Conservation (phyloP, 92 coral and sea anemone species). For the Bergia sp. region DNA sequence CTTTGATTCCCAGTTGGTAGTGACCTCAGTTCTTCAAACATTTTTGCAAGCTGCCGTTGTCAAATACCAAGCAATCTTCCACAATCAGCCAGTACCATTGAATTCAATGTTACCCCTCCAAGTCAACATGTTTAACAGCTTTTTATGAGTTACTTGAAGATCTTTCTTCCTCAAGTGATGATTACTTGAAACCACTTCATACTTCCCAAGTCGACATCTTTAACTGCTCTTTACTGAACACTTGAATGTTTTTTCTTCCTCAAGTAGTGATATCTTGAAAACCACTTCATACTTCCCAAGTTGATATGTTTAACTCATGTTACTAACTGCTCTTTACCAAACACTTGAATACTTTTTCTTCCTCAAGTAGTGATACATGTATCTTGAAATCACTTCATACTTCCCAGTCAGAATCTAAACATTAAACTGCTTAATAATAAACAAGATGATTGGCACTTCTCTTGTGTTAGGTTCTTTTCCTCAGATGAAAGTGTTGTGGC, state of each 20-base stretch:
- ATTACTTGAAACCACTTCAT: too few relatives aligned
- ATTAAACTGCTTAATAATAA: too few relatives aligned
- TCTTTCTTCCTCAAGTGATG: not conserved
- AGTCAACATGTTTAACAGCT: too few relatives aligned
- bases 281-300: not conserved
- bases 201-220: not conserved
- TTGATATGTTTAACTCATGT: not conserved
- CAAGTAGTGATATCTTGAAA: not conserved
- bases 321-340: not conserved
- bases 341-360: not conserved
- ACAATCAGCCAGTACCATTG: not conserved
- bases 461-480: too few relatives aligned
- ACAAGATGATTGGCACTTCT: not conserved
- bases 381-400: not conserved
- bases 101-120: too few relatives aligned
- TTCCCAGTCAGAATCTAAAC: too few relatives aligned
- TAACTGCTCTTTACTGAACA: not conserved
- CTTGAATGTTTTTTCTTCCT: not conserved
- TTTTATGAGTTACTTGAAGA: not conserved
- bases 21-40: too few relatives aligned
- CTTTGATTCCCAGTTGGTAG: too few relatives aligned
- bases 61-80: not conserved
- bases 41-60: not conserved
- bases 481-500: too few relatives aligned
- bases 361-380: not conserved